Conservation (phyloP, 2,888 invertebrate genomes). For the Tenthredo notha region DNA sequence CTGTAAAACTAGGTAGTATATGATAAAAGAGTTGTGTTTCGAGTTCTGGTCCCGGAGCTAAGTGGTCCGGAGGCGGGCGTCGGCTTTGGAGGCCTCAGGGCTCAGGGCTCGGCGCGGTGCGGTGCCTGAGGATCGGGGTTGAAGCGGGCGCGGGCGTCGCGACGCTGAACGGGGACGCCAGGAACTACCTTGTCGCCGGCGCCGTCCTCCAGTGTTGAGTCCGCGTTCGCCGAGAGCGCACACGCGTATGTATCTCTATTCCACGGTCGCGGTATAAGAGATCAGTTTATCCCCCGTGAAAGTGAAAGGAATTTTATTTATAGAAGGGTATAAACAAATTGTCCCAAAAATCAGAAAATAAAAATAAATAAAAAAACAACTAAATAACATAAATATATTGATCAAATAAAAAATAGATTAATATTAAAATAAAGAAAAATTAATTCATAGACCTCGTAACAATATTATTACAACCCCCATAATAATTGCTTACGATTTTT, state of each 20-base stretch:
- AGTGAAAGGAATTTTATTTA: not conserved
- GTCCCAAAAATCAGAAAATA: not conserved
- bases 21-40: not conserved
- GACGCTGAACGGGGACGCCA: constrained; percentile 75
- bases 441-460: not conserved
- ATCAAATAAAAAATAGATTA: not conserved
- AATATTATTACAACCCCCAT: not conserved
- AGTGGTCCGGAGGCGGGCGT: constrained; percentile 51
- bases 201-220: constrained; percentile 72
- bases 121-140: constrained; percentile 61
- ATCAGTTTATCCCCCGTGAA: not conserved
- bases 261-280: not conserved
- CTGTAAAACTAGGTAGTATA: not conserved
- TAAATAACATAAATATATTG: not conserved
- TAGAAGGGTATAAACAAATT: not conserved
- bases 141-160: constrained; percentile 72
- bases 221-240: constrained; percentile 77
- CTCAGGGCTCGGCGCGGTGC: constrained; percentile 51
- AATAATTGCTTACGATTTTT: no score
- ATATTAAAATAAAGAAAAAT: not conserved
- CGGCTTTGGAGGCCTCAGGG: constrained; percentile 37
- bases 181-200: constrained; percentile 67
- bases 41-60: constrained; percentile 19
- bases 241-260: constrained; percentile 64
- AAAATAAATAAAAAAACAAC: not conserved